A percentile compares a stretch with the other conserved stretches of the same genome.
Conservation (phyloP, 2,797 vertebrate genomes). For the Phalanger gymnotis region DNA sequence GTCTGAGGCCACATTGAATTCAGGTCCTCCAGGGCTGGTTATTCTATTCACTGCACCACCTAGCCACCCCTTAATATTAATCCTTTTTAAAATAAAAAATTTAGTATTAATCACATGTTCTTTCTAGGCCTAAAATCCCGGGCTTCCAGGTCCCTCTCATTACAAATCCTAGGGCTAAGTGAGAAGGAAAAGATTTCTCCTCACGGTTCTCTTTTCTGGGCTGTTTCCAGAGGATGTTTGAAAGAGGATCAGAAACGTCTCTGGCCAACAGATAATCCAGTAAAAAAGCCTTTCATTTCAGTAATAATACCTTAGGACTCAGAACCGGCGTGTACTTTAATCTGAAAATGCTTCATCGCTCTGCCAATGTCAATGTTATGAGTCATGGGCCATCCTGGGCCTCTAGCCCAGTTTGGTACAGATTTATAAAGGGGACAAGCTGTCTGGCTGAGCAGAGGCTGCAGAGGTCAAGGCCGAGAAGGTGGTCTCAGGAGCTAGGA, state of each 20-base stretch:
- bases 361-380: rapidly evolving
- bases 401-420: background rate
- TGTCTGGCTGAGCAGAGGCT: background rate
- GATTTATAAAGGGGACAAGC: background rate
- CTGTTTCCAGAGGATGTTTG: rapidly evolving
- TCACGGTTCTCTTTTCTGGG: background rate
- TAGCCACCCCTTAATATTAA: background rate
- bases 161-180: background rate
- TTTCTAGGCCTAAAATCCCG: background rate
- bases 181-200: rapidly evolving
- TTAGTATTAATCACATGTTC: background rate
- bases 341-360: background rate
- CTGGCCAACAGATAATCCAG: background rate
- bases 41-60: background rate
- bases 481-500: background rate
- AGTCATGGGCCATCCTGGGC: background rate
- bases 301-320: background rate
- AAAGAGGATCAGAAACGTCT: background rate
- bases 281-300: background rate
- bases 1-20: background rate
- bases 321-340: background rate
- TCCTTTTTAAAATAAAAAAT: background rate
- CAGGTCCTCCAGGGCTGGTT: background rate
- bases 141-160: background rate
- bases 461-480: background rate